phyloP scores from a whole-genome alignment of 2,888 invertebrate species.

The Lochmaea capreae region DNA sequence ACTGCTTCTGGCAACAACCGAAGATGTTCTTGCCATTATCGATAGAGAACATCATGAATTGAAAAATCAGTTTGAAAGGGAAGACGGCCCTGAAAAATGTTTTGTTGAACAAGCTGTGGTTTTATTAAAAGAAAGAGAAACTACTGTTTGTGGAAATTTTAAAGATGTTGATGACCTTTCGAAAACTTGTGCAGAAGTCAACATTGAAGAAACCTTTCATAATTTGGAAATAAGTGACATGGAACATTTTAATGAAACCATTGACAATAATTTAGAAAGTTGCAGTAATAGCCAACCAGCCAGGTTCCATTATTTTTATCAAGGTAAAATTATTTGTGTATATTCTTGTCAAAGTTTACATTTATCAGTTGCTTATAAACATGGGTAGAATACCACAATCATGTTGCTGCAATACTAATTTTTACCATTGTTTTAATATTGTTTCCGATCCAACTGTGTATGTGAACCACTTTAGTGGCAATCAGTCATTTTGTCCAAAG shows the following conservation, averaged over 20 bases:
- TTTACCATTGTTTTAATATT: too few relatives aligned
- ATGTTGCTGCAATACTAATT: too few relatives aligned
- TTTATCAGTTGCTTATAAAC: too few relatives aligned
- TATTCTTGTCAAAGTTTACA: too few relatives aligned
- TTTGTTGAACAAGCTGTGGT: conserved; percentile 87
- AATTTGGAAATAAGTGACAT: conserved; percentile 25
- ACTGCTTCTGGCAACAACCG: conserved; percentile 77
- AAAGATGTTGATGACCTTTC: background rate
- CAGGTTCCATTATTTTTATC: conserved; percentile 84
- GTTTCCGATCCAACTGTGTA: too few relatives aligned
- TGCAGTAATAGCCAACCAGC: conserved; percentile 37
- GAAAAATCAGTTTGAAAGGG: conserved; percentile 71
- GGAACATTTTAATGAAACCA: background rate
- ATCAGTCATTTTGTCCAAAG: conserved; percentile 43
- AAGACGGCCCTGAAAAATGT: conserved; percentile 84
- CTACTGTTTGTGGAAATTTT: conserved; percentile 51
- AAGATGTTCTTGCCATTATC: conserved; percentile 79
- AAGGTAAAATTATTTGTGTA: conserved; percentile 70
- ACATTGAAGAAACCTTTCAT: conserved; percentile 20
- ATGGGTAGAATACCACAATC: too few relatives aligned
- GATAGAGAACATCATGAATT: conserved; percentile 80
- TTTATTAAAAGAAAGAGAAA: conserved; percentile 72
- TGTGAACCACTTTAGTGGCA: too few relatives aligned
- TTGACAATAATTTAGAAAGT: conserved; percentile 20
- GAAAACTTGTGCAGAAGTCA: background rate